phyloP scores from a whole-genome alignment of 2,113 vertebrate species.

The Verasper variegatus region DNA sequence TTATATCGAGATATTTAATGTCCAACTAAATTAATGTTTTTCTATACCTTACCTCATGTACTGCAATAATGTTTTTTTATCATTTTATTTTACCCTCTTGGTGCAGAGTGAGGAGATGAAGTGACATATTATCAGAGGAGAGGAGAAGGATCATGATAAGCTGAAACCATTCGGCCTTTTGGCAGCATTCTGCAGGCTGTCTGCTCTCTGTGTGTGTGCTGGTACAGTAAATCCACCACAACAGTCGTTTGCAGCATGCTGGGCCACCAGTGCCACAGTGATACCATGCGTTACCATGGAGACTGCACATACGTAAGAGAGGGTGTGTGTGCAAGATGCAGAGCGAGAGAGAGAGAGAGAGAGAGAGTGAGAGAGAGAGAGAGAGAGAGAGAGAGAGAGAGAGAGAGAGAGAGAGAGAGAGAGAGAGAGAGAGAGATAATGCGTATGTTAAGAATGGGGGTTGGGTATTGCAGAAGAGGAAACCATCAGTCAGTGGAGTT shows the following conservation, averaged over 20 bases:
- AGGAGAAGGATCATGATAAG: background rate
- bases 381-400: background rate
- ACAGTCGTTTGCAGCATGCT: conserved; percentile 64
- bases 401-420: no score
- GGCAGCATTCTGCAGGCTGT: conserved; percentile 41
- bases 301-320: conserved; percentile 76
- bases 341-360: conserved; percentile 20
- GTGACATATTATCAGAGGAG: conserved; percentile 1
- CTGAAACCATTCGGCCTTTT: conserved; percentile 43
- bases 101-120: conserved; percentile 23
- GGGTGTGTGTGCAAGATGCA: conserved; percentile 52
- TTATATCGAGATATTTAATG: conserved; percentile 27
- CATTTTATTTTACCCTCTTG: conserved; percentile 31
- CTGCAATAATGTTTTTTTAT: no score
- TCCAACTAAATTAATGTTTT: conserved; percentile 20
- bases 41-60: background rate
- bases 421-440: background rate
- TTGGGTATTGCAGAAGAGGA: conserved; percentile 53
- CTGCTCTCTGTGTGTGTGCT: conserved; percentile 28
- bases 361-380: no score
- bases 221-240: conserved; percentile 70
- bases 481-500: conserved; percentile 55
- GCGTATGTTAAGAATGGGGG: conserved; percentile 57
- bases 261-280: conserved; percentile 70
- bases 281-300: conserved; percentile 82